Evolutionary conservation across 2,888 invertebrate genomes (phyloP).

Genomic region (Leptopterna dolabrata): DNA sequence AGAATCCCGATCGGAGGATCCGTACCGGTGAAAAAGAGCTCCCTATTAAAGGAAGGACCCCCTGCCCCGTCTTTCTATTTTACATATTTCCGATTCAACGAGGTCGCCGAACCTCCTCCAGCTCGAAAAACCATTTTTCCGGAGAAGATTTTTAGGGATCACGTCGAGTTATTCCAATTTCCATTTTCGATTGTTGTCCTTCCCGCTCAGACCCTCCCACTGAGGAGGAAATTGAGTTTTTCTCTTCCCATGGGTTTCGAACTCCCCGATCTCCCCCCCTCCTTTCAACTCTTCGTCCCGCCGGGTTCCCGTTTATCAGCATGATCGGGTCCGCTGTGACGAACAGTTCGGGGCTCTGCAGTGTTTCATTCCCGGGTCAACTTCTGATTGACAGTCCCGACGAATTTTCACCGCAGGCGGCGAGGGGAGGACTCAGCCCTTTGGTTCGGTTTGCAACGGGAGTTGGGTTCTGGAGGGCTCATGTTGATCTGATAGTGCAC

Average conservation of each 20-base stretch:
- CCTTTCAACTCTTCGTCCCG: not conserved
- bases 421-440: not conserved
- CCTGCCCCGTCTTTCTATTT: not conserved
- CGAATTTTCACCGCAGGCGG: conserved; percentile 15
- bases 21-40: not conserved
- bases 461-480: not conserved
- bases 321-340: conserved; percentile 2
- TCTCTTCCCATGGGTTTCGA: conserved; percentile 20
- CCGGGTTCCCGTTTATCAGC: conserved; percentile 5
- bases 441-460: not conserved
- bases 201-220: conserved; percentile 6
- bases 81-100: conserved; percentile 18
- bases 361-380: conserved; percentile 29
- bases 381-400: conserved; percentile 19
- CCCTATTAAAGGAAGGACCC: conserved; percentile 10
- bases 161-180: conserved; percentile 55
- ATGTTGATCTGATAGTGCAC: not conserved
- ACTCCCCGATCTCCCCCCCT: not conserved
- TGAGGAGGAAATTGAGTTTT: conserved; percentile 53
- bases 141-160: conserved; percentile 36
- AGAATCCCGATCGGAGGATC: not conserved
- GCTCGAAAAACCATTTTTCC: conserved; percentile 10
- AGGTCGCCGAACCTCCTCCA: not conserved
- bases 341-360: conserved; percentile 4
- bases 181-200: conserved; percentile 49